Evolutionary conservation across 1,140 invertebrate species (phyloP).

Genomic region (fruit fly (Drosophila melanogaster)): Release_6_plus_ISO1_MT NC_004354.4:18904001-18904500

Average conservation of each 20-base stretch:
- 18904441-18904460: slow-evolving; percentile 2
- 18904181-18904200: slow-evolving; percentile 11
- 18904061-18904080: slow-evolving; percentile 22
- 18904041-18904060: slow-evolving; percentile 30
- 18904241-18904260: slow-evolving; percentile 19
- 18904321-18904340: background rate
- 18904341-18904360: slow-evolving; percentile 22
- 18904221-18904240: slow-evolving; percentile 37
- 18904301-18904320: slow-evolving; percentile 22
- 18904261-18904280: slow-evolving; percentile 17
- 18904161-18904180: slow-evolving; percentile 17
- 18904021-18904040: slow-evolving; percentile 58
- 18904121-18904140: slow-evolving; percentile 7
- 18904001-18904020: slow-evolving; percentile 60
- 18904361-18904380: slow-evolving; percentile 17
- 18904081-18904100: background rate
- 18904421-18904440: slow-evolving; percentile 3
- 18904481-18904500: too few species aligned
- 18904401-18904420: slow-evolving; percentile 15
- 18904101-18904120: background rate
- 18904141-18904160: slow-evolving; percentile 39
- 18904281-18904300: slow-evolving; percentile 46
- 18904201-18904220: slow-evolving; percentile 1
- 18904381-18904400: slow-evolving; percentile 31
- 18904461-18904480: too few species aligned